Percentiles rank a stretch among this genome's conserved stretches.
These are phyloP conservation scores for Lithophane ornitopus DNA, from an alignment of 2,888 invertebrate species.

Conservation along the genomic window DNA sequence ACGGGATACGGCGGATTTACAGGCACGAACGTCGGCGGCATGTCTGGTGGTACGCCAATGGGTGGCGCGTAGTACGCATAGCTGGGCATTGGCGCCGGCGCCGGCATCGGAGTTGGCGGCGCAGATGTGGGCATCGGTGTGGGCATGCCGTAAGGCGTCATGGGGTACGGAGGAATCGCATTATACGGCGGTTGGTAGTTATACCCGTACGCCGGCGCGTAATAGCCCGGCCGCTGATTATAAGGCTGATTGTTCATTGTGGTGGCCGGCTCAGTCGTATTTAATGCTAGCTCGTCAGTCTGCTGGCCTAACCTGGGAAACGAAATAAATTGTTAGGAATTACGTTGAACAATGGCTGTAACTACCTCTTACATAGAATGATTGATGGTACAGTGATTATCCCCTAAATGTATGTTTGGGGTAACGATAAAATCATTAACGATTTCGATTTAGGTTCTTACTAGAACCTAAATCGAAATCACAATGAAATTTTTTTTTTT, in stretches of 20 bases:
- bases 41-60: conserved; percentile 68
- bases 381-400: background rate
- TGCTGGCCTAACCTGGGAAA: conserved; percentile 84
- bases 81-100: conserved; percentile 74
- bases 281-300: conserved; percentile 83
- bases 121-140: conserved; percentile 75
- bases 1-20: conserved; percentile 73
- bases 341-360: conserved; percentile 28
- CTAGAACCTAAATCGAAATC: too few species aligned
- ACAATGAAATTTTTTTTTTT: background rate
- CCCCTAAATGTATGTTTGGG: conserved; percentile 1
- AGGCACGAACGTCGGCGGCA: conserved; percentile 72
- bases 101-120: conserved; percentile 77
- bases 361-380: background rate
- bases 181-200: conserved; percentile 79
- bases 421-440: conserved; percentile 6
- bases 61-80: conserved; percentile 79
- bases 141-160: conserved; percentile 81
- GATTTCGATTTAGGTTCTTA: background rate
- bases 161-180: conserved; percentile 80
- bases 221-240: conserved; percentile 83
- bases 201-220: conserved; percentile 77
- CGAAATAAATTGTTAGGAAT: conserved; percentile 34
- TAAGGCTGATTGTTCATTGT: conserved; percentile 85
- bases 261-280: conserved; percentile 74